phyloP scores from a whole-genome alignment of 2,113 vertebrate species.

The Antechinus flavipes region DNA sequence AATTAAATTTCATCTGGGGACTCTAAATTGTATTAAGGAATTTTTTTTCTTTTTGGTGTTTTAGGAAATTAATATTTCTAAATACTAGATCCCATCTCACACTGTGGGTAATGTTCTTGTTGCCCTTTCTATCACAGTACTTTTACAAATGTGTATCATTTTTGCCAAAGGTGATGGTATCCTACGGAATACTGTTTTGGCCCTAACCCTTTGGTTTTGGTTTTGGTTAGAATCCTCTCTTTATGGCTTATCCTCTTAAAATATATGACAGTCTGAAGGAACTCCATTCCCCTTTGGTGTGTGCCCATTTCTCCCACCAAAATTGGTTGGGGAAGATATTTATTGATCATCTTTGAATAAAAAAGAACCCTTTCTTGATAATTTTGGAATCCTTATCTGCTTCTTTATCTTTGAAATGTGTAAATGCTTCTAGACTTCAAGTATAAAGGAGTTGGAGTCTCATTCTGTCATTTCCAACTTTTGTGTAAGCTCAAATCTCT shows the following conservation, averaged over 20 bases:
- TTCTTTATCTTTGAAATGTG: not conserved
- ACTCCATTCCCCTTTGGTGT: not conserved
- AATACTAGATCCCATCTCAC: conserved; percentile 53
- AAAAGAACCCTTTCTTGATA: not conserved
- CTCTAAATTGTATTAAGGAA: conserved; percentile 41
- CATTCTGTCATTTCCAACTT: not conserved
- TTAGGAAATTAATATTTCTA: conserved; percentile 74
- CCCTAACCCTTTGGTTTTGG: not conserved
- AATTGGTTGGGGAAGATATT: not conserved
- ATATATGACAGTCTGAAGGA: not conserved
- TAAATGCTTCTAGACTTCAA: not conserved
- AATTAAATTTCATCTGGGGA: conserved; percentile 60
- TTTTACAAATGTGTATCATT: conserved; percentile 70
- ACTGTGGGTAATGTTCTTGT: conserved; percentile 64
- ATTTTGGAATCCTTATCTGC: conserved; percentile 45
- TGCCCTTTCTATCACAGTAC: conserved; percentile 59
- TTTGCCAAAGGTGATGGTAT: conserved; percentile 63
- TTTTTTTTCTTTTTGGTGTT: conserved; percentile 62
- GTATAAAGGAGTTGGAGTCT: not conserved
- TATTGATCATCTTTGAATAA: not conserved
- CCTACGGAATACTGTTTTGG: conserved; percentile 9
- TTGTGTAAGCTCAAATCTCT: conserved; percentile 4
- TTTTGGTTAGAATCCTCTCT: not conserved
- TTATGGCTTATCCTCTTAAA: not conserved
- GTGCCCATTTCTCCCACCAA: not conserved